Base-by-base conservation (phyloP, 2,888 invertebrate species). In the Formica aserva region DNA sequence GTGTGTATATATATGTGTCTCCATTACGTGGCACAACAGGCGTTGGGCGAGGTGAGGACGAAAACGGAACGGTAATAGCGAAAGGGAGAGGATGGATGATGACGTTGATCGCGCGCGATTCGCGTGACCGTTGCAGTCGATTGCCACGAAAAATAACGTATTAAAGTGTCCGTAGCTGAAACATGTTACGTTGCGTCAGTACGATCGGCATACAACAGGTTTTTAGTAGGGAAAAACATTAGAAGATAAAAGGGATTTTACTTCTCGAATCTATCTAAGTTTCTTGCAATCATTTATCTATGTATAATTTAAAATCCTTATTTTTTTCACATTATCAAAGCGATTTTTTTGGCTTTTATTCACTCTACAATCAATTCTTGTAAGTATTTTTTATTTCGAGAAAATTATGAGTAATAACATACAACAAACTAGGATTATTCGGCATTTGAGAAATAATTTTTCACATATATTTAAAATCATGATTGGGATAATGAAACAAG, bases 41-140 rank as follows among this genome's bases (percentile, higher is more conserved):
- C 66, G 65, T 63, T 41, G 38, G 83, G n/a, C 32, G 29, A 71
- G 76, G 77, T 84, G 84, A 82, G 85, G 86, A 87, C 89, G 89
- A 86, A 84, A 89, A 89, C 84, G 80, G 76, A 76, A 83, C 80
- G 32, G 69, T 41, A 75, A 85, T 60, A 38, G 81, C 62, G 83
- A 84, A 84, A 81, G 85, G 84, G 85, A 84, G 71, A 80, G 85
- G 85, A 83, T 72, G 69, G 32, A 52, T 41, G 82, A 83, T 77
- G 82, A 83, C 76, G 84, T 85, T 62, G 84, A 63, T 55, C 82
- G 74, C 52, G 75, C 41, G 65, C 74, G 65, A 60, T 65, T 55
- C 52, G 76, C 83, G 78, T 66, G 83, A 80, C 80, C 76, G 82
- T 76, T 82, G 82, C 77, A 82, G 75, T 55, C 63, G 76, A 74